Conservation (phyloP, 2,888 invertebrate genomes). For the Mylabris sibirica region DNA sequence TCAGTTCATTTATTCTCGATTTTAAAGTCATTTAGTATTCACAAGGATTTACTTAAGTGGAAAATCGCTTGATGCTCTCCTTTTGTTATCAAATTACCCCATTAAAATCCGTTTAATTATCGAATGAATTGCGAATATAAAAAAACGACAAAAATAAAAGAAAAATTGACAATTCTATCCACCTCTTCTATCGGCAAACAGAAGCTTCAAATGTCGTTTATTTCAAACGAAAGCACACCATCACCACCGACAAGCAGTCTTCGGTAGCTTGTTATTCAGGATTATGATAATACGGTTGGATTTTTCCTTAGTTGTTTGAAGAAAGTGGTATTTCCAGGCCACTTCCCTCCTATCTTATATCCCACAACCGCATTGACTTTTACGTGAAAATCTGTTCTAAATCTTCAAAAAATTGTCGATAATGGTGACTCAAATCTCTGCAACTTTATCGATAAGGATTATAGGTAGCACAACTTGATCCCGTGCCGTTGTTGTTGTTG, state of each 20-base stretch:
- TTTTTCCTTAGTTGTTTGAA: neutral
- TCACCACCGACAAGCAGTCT: no score
- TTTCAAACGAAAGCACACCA: neutral
- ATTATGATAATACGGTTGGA: constrained; percentile 20
- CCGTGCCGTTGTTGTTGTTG: neutral
- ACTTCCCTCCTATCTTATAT: neutral
- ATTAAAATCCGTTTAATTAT: neutral
- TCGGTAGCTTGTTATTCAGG: constrained; percentile 24
- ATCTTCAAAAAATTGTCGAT: neutral
- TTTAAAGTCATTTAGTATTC: neutral
- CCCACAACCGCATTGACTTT: neutral
- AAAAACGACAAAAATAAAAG: neutral
- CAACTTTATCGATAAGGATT: constrained; percentile 9
- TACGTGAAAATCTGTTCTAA: neutral
- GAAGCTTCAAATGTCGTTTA: constrained; percentile 3
- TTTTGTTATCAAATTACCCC: neutral
- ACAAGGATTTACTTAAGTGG: neutral
- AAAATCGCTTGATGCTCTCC: neutral
- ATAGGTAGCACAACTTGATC: neutral
- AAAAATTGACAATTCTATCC: neutral
- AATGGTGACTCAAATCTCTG: neutral
- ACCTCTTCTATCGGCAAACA: neutral
- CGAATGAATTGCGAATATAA: neutral
- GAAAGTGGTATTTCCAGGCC: neutral
- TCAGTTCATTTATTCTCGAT: neutral